Base-by-base conservation (phyloP, 2,888 invertebrate species). In the Cheilosia soror region DNA sequence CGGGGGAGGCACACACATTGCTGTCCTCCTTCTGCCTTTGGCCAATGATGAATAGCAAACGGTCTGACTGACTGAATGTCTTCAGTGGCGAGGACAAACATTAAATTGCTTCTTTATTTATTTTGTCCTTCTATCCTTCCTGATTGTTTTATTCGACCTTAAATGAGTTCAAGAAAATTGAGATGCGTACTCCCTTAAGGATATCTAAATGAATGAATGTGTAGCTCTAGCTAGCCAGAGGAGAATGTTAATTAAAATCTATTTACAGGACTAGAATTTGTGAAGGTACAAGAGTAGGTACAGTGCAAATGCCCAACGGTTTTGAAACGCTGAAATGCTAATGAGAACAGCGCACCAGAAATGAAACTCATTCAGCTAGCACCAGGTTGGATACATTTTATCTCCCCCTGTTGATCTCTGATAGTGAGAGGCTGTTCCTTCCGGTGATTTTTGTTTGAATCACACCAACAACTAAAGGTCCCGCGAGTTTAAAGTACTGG, bases 181-280 rank as follows among this genome's bases (percentile, higher is more conserved):
- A 29, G 27, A 78, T 71, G 37, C 37, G 29, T 25, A 71, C 71
- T 37, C 47, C 13, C 71, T 47, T 25, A 33, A 37, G 63, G 57
- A 62, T 29, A 27, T 51, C 5, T 27, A 13, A 11, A 9, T 40
- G 15, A 66, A 75, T 57, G 27, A 27, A 55, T 27, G 27, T 3
- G 2, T 11, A 25, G 27, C 53, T 31, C 3, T 11, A 25, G 27
- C 63, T 31, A n/a, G 65, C 29, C 29, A 29, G n/a, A 53, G 44
- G 47, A 40, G 37, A 57, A 49, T 78, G 33, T 71, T 78, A 78
- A 78, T 78, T 78, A 63, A 71, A 78, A 78, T 62, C 77, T 47
- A 63, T 51, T 68, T 69, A 7, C 13, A 60, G 42, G 31, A 58
- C 37, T 20, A 27, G 40, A 13, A 51, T 69, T 47, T 51, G 7